phyloP scores from a whole-genome alignment of 2,113 vertebrate genomes.

The Paradoxurus hermaphroditus region DNA sequence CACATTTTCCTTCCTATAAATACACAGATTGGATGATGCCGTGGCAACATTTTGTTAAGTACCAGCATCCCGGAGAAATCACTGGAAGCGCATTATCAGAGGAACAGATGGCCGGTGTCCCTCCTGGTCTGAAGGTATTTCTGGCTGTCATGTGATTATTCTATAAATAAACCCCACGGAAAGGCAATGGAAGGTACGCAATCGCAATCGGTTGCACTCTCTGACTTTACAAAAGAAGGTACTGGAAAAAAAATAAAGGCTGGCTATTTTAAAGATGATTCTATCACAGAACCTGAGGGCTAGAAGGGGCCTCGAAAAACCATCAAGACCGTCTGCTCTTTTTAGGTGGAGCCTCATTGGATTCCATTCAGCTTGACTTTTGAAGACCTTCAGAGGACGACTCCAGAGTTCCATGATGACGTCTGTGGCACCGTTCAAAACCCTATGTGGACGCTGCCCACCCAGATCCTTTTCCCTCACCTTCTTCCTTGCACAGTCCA shows the following conservation, averaged over 20 bases:
- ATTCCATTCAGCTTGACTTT: not conserved
- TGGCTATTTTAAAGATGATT: constrained; percentile 20
- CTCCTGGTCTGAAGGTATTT: constrained; percentile 72
- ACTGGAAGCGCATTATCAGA: constrained; percentile 45
- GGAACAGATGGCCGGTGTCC: constrained; percentile 63
- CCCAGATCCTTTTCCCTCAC: no score
- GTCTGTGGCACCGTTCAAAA: not conserved
- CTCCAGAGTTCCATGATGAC: not conserved
- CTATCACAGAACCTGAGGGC: not conserved
- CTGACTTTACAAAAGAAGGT: constrained; percentile 15
- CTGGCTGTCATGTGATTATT: constrained; percentile 60
- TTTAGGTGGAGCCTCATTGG: not conserved
- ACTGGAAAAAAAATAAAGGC: not conserved
- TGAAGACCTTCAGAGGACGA: not conserved
- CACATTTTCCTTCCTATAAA: constrained; percentile 58
- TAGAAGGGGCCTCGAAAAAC: not conserved
- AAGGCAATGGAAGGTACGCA: constrained; percentile 50
- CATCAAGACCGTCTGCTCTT: not conserved
- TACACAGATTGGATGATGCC: constrained; percentile 55
- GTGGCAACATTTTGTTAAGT: constrained; percentile 62
- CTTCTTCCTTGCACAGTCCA: not conserved
- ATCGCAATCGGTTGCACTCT: constrained; percentile 21
- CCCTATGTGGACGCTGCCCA: not conserved
- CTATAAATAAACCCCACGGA: constrained; percentile 65
- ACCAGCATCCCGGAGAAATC: constrained; percentile 54